Conservation (phyloP, 1,140 invertebrate genomes). For the Brachionus sp. region DNA sequence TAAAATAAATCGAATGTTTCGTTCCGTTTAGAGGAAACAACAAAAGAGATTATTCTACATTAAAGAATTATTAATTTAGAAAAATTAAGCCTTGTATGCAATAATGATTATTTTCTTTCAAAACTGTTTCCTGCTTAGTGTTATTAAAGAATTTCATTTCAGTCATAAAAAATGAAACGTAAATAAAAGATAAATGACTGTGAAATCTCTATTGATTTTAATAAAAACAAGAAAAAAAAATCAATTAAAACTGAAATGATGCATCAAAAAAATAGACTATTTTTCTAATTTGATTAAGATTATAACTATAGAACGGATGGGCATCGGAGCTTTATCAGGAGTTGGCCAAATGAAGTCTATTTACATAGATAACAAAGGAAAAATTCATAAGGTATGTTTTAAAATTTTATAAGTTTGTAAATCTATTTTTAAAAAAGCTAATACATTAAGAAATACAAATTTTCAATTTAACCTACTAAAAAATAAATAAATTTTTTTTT, state of each 20-base stretch:
- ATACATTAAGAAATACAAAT: no score
- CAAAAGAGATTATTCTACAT: background rate
- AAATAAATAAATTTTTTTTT: no score
- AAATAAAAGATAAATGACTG: background rate
- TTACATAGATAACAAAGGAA: slow-evolving; percentile 30
- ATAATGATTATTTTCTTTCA: background rate
- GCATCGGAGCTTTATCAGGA: background rate
- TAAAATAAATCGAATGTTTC: background rate
- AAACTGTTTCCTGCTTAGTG: background rate
- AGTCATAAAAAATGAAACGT: background rate
- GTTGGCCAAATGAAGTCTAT: background rate
- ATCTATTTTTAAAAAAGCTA: no score
- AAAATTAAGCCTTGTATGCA: background rate
- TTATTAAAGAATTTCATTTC: background rate
- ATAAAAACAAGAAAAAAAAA: no score
- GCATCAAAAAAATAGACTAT: no score
- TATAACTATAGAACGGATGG: background rate
- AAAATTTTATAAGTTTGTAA: background rate
- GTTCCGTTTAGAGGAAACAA: background rate
- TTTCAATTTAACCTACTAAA: no score
- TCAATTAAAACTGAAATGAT: no score
- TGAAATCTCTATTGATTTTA: no score
- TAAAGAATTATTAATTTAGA: background rate
- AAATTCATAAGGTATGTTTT: slow-evolving; percentile 4
- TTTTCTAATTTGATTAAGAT: background rate